A percentile compares a stretch with the other conserved stretches of the same genome.
phyloP scores from a whole-genome alignment of 2,113 vertebrate genomes.

The Chitala chitala region DNA sequence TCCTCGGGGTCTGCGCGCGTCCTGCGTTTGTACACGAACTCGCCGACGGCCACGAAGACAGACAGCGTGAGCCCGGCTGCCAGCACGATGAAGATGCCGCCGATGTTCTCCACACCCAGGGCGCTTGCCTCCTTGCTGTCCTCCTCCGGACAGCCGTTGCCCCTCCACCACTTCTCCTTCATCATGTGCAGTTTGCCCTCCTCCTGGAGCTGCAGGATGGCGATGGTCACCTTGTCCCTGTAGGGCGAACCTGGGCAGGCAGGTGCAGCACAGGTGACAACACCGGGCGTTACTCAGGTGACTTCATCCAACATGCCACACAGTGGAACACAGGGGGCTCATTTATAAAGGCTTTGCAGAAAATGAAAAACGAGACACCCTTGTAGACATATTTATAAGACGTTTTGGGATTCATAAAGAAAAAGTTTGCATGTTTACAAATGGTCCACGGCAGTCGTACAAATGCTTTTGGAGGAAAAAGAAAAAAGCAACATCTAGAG shows the following conservation, averaged over 20 bases:
- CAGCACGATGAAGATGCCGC: constrained; percentile 94
- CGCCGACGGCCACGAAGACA: constrained; percentile 92
- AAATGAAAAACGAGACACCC: no score
- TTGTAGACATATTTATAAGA: no score
- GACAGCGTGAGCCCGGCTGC: constrained; percentile 91
- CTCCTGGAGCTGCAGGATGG: constrained; percentile 95
- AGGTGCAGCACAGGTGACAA: not conserved
- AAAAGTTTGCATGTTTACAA: no score
- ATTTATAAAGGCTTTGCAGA: no score
- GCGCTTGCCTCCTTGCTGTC: constrained; percentile 93
- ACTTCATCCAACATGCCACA: not conserved
- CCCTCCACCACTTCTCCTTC: constrained; percentile 98
- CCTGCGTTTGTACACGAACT: constrained; percentile 90
- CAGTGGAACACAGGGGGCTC: not conserved
- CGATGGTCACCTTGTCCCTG: constrained; percentile 91
- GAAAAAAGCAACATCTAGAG: no score
- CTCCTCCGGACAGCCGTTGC: constrained; percentile 90
- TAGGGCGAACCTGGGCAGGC: constrained; percentile 79
- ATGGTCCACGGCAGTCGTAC: no score
- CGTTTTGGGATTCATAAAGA: no score
- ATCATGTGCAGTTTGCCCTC: constrained; percentile 96
- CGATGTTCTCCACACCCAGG: constrained; percentile 93
- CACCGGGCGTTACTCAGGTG: not conserved
- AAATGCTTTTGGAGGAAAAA: no score
- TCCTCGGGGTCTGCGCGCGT: constrained; percentile 87